Evolutionary conservation across 2,797 vertebrate species (phyloP), one percentile per base, ranked within the genome.

Genomic region (Gadopsis marmoratus): DNA sequence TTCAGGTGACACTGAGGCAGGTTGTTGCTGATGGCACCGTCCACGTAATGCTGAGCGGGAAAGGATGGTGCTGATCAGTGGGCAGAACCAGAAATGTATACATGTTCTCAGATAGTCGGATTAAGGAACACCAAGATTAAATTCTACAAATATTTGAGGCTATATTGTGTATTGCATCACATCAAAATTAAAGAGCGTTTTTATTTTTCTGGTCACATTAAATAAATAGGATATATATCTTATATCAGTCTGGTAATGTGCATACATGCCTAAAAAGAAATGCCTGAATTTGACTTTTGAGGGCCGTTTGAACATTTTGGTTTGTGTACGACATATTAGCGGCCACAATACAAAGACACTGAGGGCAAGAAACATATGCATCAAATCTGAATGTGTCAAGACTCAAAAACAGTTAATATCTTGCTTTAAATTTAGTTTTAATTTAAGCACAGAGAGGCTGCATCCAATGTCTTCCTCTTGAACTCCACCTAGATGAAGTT

Each of bases 11-110:
- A 86, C 21, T 90, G 93, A 7, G 97, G 97, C 3, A 96, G 7
- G 43, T 95, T 97, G 91, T 98, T 91, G 17, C 93, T 97, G 70
- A 90, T 68, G 3, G 96, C 97, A 5, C 97, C 97, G 0, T 99
- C 98, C 53, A 98, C 81, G 0, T 97, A 98, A 10, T 94, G 95
- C 97, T 99, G 84, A 61, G 41, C 1, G n/a, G 56, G 29, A 16
- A 56, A 4, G 4, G 29, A 61, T 37, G 2, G 12, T 10, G 54
- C 1, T 17, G 23, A 61, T 51, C 39, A 64, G 35, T 5, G n/a
- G 21, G 2, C 14, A 12, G n/a, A 17, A 21, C 0, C 43, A 35
- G 19, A 50, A 33, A 60, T 43, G 1, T 41, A 54, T 11, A 23
- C 9, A 23, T 37, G 9, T 26, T 72, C 10, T 51, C 8, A 37